A percentile compares a stretch with the other conserved stretches of the same genome.
Evolutionary conservation across 2,113 vertebrate species (phyloP).

Genomic region (Charina bottae): DNA sequence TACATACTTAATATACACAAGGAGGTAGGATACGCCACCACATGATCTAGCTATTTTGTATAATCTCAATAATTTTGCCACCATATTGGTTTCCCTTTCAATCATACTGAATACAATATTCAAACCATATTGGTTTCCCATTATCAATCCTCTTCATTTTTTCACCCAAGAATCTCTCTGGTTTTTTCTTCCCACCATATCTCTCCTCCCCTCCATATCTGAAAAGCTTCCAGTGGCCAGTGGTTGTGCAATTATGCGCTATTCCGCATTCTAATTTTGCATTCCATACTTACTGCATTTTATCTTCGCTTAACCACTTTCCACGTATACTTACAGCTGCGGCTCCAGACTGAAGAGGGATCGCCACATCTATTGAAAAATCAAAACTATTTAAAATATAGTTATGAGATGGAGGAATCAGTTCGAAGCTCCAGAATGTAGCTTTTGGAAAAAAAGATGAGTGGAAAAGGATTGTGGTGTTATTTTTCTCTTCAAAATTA

Average conservation of each 20-base stretch:
- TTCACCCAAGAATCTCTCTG: conserved; percentile 47
- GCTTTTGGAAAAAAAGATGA: conserved; percentile 22
- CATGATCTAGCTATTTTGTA: neutral
- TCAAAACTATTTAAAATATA: conserved; percentile 1
- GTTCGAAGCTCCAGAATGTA: conserved; percentile 25
- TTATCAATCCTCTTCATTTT: conserved; percentile 65
- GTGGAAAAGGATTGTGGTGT: neutral
- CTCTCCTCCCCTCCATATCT: neutral
- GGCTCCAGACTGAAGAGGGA: neutral
- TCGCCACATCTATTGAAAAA: neutral
- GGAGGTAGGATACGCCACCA: no score
- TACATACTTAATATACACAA: neutral
- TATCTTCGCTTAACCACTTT: neutral
- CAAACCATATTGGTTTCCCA: conserved; percentile 69
- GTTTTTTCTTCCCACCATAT: conserved; percentile 37
- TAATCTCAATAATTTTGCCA: conserved; percentile 66
- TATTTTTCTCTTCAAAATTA: conserved; percentile 8
- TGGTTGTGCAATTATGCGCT: neutral
- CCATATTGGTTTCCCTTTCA: conserved; percentile 73
- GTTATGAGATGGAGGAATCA: conserved; percentile 14
- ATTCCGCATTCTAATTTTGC: neutral
- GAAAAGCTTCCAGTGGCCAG: neutral
- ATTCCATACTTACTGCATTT: neutral
- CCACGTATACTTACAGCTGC: neutral
- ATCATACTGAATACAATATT: no score